Conservation (phyloP, 1,140 invertebrate genomes). For the Drosophila orena region DNA sequence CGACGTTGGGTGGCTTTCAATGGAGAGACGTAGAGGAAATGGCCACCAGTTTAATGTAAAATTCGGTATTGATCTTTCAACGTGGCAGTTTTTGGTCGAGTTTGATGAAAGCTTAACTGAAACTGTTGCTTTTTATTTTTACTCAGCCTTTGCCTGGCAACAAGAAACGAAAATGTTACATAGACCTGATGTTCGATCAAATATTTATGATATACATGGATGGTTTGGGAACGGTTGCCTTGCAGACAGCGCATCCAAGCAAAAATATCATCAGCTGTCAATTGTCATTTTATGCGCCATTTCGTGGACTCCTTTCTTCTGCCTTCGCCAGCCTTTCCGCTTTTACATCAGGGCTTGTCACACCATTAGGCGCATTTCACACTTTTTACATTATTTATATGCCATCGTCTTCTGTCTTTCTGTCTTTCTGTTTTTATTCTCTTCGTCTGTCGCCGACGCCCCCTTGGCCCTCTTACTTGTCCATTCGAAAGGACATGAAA, state of each 20-base stretch:
- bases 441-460: conserved; percentile 1
- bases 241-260: conserved; percentile 29
- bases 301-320: conserved; percentile 38
- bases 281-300: conserved; percentile 82
- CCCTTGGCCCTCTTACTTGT: not conserved
- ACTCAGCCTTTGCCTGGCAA: conserved; percentile 32
- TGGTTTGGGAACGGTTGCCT: conserved; percentile 12
- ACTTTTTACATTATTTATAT: conserved; percentile 82
- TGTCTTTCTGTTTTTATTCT: conserved; percentile 38
- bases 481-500: conserved; percentile 55
- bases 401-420: conserved; percentile 41
- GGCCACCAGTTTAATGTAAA: conserved; percentile 7
- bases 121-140: conserved; percentile 32
- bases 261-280: conserved; percentile 73
- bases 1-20: not conserved
- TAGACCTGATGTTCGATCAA: conserved; percentile 55
- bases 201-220: conserved; percentile 51
- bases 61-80: conserved; percentile 9
- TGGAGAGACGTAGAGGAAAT: not conserved
- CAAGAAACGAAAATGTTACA: conserved; percentile 70
- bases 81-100: conserved; percentile 6
- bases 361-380: conserved; percentile 81
- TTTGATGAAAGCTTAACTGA: conserved; percentile 39
- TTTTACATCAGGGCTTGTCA: conserved; percentile 52
- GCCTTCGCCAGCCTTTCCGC: not conserved